phyloP scores from a whole-genome alignment of 2,888 invertebrate species.

The Elmis aenea region DNA sequence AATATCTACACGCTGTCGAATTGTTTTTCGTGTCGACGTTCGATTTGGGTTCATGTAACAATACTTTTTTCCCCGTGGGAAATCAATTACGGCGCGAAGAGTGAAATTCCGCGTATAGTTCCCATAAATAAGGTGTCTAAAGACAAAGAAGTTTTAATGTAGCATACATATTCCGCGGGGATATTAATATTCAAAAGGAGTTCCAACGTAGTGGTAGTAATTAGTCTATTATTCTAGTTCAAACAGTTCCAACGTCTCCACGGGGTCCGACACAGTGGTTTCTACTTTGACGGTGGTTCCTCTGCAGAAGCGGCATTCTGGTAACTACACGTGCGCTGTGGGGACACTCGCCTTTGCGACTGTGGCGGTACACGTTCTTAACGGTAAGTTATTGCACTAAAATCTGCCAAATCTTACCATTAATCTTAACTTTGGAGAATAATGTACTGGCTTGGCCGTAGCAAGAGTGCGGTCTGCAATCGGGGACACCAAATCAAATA shows the following conservation, averaged over 20 bases:
- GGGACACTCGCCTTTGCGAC: constrained; percentile 50
- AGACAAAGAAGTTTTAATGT: constrained; percentile 15
- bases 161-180: constrained; percentile 9
- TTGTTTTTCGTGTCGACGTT: constrained; percentile 3
- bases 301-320: constrained; percentile 54
- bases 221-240: constrained; percentile 15
- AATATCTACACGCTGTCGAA: too few species aligned
- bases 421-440: constrained; percentile 34
- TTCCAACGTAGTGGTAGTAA: constrained; percentile 12
- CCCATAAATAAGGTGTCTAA: constrained; percentile 9
- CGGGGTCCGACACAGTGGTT: constrained; percentile 39
- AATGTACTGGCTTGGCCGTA: constrained; percentile 27
- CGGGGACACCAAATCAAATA: constrained; percentile 26
- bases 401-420: constrained; percentile 35
- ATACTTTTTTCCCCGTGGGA: constrained; percentile 22
- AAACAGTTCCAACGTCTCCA: constrained; percentile 37
- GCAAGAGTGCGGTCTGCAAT: constrained; percentile 26
- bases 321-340: constrained; percentile 56
- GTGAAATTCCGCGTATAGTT: constrained; percentile 19
- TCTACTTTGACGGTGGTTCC: constrained; percentile 52
- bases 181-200: constrained; percentile 13
- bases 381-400: constrained; percentile 48
- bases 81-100: constrained; percentile 29
- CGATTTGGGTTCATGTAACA: constrained; percentile 5
- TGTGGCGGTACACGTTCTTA: constrained; percentile 58